phyloP scores from a whole-genome alignment of 2,888 invertebrate genomes.

The Anagyrus pseudococci region DNA sequence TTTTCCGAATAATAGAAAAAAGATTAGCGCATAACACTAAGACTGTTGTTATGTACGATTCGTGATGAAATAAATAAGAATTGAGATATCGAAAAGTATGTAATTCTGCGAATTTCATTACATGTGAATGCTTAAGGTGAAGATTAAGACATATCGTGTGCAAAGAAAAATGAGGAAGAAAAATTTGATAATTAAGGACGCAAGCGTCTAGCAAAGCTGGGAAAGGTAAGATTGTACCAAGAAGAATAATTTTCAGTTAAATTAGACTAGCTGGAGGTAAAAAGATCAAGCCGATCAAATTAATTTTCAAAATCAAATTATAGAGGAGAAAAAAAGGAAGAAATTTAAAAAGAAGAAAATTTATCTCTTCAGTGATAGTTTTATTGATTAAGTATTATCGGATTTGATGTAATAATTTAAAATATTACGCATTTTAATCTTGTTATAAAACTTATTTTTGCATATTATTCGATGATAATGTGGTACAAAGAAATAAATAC shows the following conservation, averaged over 20 bases:
- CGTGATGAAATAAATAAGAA: conserved; percentile 9
- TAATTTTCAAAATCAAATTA: no score
- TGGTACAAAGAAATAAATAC: no score
- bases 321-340: not conserved
- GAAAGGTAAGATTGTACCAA: not conserved
- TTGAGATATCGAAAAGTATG: conserved; percentile 10
- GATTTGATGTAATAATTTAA: no score
- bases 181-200: conserved; percentile 21
- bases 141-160: conserved; percentile 32
- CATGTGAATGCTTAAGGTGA: conserved; percentile 31
- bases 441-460: no score
- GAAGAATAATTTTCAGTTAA: conserved; percentile 18
- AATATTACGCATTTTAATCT: no score
- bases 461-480: no score
- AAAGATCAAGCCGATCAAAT: no score
- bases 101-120: conserved; percentile 32
- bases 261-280: not conserved
- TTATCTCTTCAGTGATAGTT: no score
- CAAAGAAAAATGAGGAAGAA: not conserved
- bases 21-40: conserved; percentile 6
- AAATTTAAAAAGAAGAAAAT: conserved; percentile 10
- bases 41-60: conserved; percentile 27
- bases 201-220: conserved; percentile 11
- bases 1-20: conserved; percentile 5
- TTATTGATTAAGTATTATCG: no score